Conservation (phyloP, 1,140 invertebrate species). For the Drosophila teissieri region DNA sequence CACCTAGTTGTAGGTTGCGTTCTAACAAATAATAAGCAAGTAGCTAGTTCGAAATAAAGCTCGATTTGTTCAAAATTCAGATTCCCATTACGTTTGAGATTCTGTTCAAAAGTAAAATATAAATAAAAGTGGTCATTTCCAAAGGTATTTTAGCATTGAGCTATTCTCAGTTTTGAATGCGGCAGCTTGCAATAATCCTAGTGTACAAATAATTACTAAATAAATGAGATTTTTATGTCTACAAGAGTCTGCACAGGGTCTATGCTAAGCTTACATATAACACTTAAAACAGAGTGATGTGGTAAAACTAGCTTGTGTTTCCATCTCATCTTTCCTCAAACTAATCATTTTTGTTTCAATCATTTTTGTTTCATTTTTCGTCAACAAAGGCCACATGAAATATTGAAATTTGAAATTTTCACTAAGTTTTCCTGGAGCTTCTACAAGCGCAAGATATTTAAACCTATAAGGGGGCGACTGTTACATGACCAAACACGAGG, state of each 20-base stretch:
- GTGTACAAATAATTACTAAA: conserved; percentile 53
- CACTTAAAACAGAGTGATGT: conserved; percentile 44
- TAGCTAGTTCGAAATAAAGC: conserved; percentile 68
- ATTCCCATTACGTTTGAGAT: conserved; percentile 48
- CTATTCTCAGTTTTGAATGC: conserved; percentile 36
- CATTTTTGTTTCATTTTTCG: conserved; percentile 18
- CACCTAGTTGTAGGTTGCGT: conserved; percentile 16
- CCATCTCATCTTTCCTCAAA: neutral
- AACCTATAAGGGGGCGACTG: conserved; percentile 45
- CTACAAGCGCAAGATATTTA: conserved; percentile 18
- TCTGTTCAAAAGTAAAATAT: conserved; percentile 34
- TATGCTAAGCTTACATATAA: conserved; percentile 56
- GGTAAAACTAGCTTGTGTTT: conserved; percentile 9
- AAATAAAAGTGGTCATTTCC: conserved; percentile 26
- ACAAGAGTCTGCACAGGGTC: conserved; percentile 28
- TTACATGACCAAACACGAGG: conserved; percentile 36
- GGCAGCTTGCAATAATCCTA: conserved; percentile 31
- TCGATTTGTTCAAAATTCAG: conserved; percentile 63
- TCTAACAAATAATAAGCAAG: conserved; percentile 40
- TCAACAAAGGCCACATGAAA: conserved; percentile 79
- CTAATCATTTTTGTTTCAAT: conserved; percentile 12
- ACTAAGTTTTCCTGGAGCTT: conserved; percentile 37
- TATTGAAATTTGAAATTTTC: conserved; percentile 73
- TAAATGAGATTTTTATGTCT: conserved; percentile 56
- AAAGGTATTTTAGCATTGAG: conserved; percentile 14